Conservation (phyloP, 2,888 invertebrate genomes). For the Cyclophora punctaria region DNA sequence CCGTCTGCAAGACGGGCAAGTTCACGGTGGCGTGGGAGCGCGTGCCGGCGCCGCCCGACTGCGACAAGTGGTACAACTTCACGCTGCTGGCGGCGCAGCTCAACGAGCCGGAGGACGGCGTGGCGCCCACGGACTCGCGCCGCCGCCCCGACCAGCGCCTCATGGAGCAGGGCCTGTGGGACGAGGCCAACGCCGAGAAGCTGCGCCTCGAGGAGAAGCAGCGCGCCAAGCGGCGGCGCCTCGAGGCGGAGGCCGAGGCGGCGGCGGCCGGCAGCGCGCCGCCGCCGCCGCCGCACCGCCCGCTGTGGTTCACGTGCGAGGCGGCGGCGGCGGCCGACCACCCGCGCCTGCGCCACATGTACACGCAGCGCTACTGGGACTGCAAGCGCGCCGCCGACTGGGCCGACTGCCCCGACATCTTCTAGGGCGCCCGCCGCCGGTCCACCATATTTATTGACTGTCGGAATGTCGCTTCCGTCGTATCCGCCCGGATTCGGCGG, state of each 20-base stretch:
- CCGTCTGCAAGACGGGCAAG: conserved; percentile 94
- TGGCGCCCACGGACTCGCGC: conserved; percentile 96
- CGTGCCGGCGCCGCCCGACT: conserved; percentile 79
- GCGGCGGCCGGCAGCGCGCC: conserved; percentile 78
- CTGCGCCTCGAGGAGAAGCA: conserved; percentile 95
- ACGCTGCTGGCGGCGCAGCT: conserved; percentile 96
- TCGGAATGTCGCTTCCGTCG: conserved; percentile 3
- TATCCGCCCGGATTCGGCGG: conserved; percentile 3
- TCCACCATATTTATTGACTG: conserved; percentile 6
- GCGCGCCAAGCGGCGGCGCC: conserved; percentile 82
- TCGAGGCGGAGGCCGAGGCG: conserved; percentile 86
- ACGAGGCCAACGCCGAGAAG: conserved; percentile 91
- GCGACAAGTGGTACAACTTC: conserved; percentile 92
- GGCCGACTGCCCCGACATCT: conserved; percentile 94
- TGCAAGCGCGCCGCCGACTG: conserved; percentile 92
- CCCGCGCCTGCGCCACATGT: conserved; percentile 82
- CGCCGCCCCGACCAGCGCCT: conserved; percentile 96
- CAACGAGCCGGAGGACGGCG: conserved; percentile 93
- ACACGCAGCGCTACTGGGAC: conserved; percentile 94
- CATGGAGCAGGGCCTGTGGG: conserved; percentile 96
- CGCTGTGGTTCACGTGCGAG: conserved; percentile 92
- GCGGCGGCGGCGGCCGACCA: conserved; percentile 74
- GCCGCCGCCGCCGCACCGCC: conserved; percentile 80
- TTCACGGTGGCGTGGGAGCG: conserved; percentile 92
- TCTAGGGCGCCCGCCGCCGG: conserved; percentile 53